phyloP scores from a whole-genome alignment of 1,140 invertebrate species.

The Bradynema listronoti region DNA sequence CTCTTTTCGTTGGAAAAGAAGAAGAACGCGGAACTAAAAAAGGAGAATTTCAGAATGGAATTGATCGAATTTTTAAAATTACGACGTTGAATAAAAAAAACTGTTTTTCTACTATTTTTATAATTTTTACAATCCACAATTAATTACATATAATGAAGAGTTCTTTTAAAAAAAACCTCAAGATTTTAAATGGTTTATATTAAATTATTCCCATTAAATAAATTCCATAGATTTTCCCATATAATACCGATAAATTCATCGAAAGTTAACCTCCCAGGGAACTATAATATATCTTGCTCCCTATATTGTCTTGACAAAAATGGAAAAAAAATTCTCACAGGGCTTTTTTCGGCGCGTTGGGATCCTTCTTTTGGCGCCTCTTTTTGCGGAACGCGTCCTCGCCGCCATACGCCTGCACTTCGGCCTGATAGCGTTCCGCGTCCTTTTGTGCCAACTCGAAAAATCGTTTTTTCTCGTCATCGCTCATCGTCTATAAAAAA shows the following conservation, averaged over 20 bases:
- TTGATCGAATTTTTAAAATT: too few species aligned
- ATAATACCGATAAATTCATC: too few species aligned
- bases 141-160: too few species aligned
- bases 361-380: constrained; percentile 81
- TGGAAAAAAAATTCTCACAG: constrained; percentile 61
- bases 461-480: constrained; percentile 95
- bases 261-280: not conserved
- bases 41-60: too few species aligned
- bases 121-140: too few species aligned
- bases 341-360: constrained; percentile 93
- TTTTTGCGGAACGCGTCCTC: constrained; percentile 69
- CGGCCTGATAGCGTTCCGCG: constrained; percentile 85
- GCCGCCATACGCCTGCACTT: constrained; percentile 87
- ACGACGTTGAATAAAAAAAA: too few species aligned
- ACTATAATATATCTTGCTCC: not conserved
- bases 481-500: constrained; percentile 76
- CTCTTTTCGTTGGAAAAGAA: constrained; percentile 97
- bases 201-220: too few species aligned
- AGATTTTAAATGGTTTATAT: too few species aligned
- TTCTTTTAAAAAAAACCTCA: too few species aligned
- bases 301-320: not conserved
- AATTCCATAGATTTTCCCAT: too few species aligned
- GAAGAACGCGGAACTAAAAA: constrained; percentile 81
- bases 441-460: constrained; percentile 97
- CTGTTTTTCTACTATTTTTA: too few species aligned